These are phyloP conservation scores for Phengaris arion DNA, from an alignment of 2,888 invertebrate genomes.

Conservation along the genomic window DNA sequence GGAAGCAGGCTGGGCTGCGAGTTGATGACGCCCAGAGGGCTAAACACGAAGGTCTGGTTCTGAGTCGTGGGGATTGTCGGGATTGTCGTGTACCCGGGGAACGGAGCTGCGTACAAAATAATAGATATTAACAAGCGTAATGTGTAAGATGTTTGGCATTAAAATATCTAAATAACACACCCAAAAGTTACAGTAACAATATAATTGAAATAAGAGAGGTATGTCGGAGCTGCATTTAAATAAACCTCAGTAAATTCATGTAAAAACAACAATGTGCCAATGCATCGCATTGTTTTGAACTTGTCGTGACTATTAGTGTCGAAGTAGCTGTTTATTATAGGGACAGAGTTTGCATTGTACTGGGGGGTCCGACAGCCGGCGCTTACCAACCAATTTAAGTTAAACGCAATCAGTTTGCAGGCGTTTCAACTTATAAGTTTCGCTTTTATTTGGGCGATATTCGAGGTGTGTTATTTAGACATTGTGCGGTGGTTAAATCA, in stretches of 20 bases:
- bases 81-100: conserved; percentile 88
- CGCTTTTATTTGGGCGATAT: background rate
- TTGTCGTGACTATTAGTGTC: background rate
- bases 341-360: background rate
- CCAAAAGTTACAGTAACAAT: background rate
- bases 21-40: conserved; percentile 84
- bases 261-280: no score
- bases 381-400: background rate
- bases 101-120: conserved; percentile 67
- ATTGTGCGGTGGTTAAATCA: conserved; percentile 10
- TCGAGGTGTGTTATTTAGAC: background rate
- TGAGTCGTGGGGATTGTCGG: conserved; percentile 88
- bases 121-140: background rate
- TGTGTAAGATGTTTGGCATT: background rate
- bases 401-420: background rate
- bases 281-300: no score
- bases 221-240: no score
- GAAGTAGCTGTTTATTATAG: background rate
- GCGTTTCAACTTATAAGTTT: background rate
- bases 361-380: background rate
- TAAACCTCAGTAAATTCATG: no score
- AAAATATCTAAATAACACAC: conserved; percentile 9
- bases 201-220: no score
- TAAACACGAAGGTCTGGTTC: conserved; percentile 88
- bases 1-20: conserved; percentile 84